Conservation (phyloP, 2,113 vertebrate genomes). For the Petroica traversi region DNA sequence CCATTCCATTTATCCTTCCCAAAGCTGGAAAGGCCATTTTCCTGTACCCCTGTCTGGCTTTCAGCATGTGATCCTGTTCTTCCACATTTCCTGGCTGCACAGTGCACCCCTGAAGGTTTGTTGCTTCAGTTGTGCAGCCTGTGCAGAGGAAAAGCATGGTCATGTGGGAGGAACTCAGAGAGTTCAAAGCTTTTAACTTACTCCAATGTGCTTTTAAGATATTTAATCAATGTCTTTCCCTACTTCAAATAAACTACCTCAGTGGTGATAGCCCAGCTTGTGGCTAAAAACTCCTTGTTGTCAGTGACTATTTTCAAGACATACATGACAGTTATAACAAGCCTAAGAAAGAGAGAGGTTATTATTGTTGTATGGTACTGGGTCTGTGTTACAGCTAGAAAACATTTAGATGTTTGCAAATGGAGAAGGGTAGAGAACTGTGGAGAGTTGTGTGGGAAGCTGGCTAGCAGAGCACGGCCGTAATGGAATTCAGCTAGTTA, state of each 20-base stretch:
- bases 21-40: neutral
- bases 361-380: neutral
- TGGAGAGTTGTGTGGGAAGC: too few relatives aligned
- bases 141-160: neutral
- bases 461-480: too few relatives aligned
- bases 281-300: neutral
- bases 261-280: neutral
- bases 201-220: neutral
- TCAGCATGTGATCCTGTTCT: neutral
- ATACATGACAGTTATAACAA: neutral
- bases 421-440: too few relatives aligned
- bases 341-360: neutral
- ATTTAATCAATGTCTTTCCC: neutral
- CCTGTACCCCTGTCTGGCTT: neutral
- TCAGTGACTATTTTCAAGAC: neutral
- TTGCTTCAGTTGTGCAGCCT: neutral
- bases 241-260: neutral
- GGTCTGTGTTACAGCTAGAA: neutral
- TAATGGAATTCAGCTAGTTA: too few relatives aligned
- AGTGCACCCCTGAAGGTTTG: neutral
- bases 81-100: neutral
- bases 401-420: neutral
- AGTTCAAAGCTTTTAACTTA: neutral
- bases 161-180: neutral
- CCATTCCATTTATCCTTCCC: neutral